Conservation (phyloP, 2,888 invertebrate genomes). For the Parasteatoda lunata region DNA sequence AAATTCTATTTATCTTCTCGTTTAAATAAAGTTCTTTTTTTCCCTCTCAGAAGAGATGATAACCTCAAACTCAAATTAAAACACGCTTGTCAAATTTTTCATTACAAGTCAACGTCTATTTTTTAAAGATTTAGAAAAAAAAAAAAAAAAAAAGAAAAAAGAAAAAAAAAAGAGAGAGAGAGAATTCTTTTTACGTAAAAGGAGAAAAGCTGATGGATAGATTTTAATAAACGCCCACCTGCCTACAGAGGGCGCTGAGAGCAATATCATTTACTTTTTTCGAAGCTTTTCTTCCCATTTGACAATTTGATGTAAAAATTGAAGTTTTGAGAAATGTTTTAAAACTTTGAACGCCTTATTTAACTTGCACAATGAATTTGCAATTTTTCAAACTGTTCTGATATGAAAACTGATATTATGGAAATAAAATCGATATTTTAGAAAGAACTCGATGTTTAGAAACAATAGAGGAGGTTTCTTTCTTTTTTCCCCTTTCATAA, state of each 20-base stretch:
- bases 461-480: no score
- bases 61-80: background rate
- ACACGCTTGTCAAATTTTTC: background rate
- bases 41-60: background rate
- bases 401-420: no score
- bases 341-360: no score
- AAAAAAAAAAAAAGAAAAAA: no score
- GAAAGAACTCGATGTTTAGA: no score
- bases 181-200: background rate
- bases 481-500: no score
- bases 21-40: background rate
- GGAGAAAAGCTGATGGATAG: constrained; percentile 43
- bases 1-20: background rate
- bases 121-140: background rate
- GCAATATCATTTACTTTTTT: constrained; percentile 26
- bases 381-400: no score
- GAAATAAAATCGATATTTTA: no score
- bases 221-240: constrained; percentile 57
- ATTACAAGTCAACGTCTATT: constrained; percentile 2
- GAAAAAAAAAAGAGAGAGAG: no score
- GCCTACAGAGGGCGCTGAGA: constrained; percentile 1
- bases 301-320: background rate
- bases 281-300: constrained; percentile 5
- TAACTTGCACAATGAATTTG: no score
- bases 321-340: no score